phyloP scores from a whole-genome alignment of 2,888 invertebrate genomes.

The Melieria crassipennis region DNA sequence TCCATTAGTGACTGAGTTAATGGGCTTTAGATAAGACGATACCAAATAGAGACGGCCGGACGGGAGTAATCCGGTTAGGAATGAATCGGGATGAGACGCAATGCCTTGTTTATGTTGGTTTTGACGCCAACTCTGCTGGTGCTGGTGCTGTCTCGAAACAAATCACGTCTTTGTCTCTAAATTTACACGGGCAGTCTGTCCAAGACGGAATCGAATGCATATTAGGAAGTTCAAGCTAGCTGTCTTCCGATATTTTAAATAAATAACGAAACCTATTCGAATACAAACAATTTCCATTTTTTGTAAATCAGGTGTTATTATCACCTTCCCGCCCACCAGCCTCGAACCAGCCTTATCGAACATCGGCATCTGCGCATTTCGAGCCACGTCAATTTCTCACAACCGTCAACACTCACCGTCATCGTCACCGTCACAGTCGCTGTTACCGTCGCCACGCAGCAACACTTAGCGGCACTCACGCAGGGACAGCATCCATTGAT shows the following conservation, averaged over 20 bases:
- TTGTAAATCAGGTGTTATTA: conserved; percentile 32
- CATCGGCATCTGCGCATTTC: conserved; percentile 26
- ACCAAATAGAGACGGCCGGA: conserved; percentile 19
- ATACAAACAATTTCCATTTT: background rate
- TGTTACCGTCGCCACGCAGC: background rate
- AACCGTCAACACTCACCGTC: conserved; percentile 23
- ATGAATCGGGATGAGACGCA: conserved; percentile 20
- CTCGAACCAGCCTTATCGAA: conserved; percentile 26
- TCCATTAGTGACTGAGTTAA: conserved; percentile 66
- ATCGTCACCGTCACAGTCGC: conserved; percentile 3
- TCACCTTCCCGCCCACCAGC: conserved; percentile 27
- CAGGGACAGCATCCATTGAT: conserved; percentile 1
- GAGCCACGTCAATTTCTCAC: conserved; percentile 27
- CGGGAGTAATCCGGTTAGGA: conserved; percentile 29
- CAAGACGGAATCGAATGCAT: too few relatives aligned
- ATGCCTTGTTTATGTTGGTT: conserved; percentile 27
- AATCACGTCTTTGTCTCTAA: too few relatives aligned
- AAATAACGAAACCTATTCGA: too few relatives aligned
- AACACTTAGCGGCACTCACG: background rate
- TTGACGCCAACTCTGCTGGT: conserved; percentile 13
- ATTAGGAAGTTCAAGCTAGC: too few relatives aligned
- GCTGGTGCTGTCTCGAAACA: too few relatives aligned
- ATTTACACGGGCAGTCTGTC: too few relatives aligned
- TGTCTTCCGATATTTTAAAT: too few relatives aligned
- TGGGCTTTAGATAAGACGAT: conserved; percentile 49